Percentiles rank a stretch among this genome's conserved stretches.
These are phyloP conservation scores for Diploptera punctata DNA, from an alignment of 2,888 invertebrate genomes.

Conservation along the genomic window DNA sequence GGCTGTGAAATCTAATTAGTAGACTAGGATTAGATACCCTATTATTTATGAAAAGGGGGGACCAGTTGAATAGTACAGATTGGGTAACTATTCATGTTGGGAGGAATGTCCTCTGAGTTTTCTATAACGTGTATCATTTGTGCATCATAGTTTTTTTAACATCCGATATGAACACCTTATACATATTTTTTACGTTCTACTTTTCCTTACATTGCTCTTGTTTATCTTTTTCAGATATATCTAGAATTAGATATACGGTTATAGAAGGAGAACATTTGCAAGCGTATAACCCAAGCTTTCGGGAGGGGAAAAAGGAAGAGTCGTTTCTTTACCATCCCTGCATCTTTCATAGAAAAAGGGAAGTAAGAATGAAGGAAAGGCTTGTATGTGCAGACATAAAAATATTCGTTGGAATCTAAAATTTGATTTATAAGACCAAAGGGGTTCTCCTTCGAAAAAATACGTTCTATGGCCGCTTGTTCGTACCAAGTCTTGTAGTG, in stretches of 20 bases:
- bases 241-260: slow-evolving; percentile 23
- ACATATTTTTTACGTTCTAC: neutral
- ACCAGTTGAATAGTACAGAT: too few species aligned
- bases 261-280: slow-evolving; percentile 6
- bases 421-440: slow-evolving; percentile 40
- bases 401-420: slow-evolving; percentile 38
- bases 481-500: too few species aligned
- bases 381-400: slow-evolving; percentile 35
- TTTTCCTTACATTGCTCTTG: neutral
- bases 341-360: neutral
- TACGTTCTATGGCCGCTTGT: too few species aligned
- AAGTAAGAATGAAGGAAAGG: neutral
- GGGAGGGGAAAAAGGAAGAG: neutral
- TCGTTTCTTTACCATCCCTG: neutral
- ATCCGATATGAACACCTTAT: neutral
- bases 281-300: neutral
- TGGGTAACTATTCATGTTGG: too few species aligned
- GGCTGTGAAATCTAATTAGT: too few species aligned
- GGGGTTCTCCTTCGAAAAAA: slow-evolving; percentile 28
- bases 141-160: too few species aligned
- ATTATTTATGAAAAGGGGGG: too few species aligned
- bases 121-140: too few species aligned
- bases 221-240: neutral
- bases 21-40: too few species aligned
- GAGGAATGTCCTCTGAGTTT: too few species aligned